Conservation (phyloP, 2,888 invertebrate species). For the Nymphalis polychloros region DNA sequence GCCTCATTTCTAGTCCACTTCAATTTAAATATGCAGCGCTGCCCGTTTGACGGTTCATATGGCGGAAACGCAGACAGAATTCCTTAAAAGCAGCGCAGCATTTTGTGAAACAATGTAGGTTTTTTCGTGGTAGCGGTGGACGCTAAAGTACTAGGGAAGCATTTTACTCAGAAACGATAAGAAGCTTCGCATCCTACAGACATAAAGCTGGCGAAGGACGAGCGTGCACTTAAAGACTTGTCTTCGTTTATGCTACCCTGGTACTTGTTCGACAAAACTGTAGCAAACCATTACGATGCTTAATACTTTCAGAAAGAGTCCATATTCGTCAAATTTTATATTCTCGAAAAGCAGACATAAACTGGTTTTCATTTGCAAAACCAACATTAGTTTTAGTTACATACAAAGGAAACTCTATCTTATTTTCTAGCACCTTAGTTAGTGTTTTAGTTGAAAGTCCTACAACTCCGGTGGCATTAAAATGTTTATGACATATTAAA, state of each 20-base stretch:
- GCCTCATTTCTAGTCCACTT: conserved; percentile 6
- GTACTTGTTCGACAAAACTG: conserved; percentile 6
- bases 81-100: conserved; percentile 27
- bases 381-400: conserved; percentile 30
- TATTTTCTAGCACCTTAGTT: conserved; percentile 38
- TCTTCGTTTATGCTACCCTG: conserved; percentile 44
- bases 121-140: conserved; percentile 44
- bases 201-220: conserved; percentile 71
- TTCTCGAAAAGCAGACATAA: conserved; percentile 25
- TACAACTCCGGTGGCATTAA: conserved; percentile 39
- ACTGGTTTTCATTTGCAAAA: conserved; percentile 34
- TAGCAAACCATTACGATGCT: conserved; percentile 24
- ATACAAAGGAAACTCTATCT: conserved; percentile 43
- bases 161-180: conserved; percentile 72
- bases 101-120: conserved; percentile 48
- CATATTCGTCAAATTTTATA: conserved; percentile 7
- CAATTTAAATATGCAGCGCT: conserved; percentile 5
- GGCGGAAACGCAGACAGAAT: conserved; percentile 23
- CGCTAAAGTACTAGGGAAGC: conserved; percentile 59
- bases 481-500: conserved; percentile 67
- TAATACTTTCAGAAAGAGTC: conserved; percentile 28
- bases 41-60: conserved; percentile 20
- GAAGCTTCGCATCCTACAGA: conserved; percentile 66
- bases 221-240: conserved; percentile 66
- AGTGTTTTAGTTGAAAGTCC: background rate